These are phyloP conservation scores for Leucophenga maculata DNA, from an alignment of 2,888 invertebrate species.

Conservation along the genomic window DNA sequence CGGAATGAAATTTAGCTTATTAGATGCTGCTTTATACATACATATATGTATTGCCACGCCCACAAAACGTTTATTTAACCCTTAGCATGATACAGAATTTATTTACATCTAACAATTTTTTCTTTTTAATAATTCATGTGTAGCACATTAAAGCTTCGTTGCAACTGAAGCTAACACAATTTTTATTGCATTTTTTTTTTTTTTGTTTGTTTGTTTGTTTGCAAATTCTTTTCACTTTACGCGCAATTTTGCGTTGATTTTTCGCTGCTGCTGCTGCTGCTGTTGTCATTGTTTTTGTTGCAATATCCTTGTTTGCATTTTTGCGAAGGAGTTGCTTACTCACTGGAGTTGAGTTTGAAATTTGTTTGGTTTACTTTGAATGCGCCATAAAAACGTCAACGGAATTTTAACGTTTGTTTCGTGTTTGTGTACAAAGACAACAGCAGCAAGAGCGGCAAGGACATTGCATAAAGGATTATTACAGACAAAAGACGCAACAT, in stretches of 20 bases:
- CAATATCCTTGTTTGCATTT: slow-evolving; percentile 37
- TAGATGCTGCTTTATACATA: no score
- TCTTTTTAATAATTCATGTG: no score
- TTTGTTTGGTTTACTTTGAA: slow-evolving; percentile 55
- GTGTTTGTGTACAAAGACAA: slow-evolving; percentile 26
- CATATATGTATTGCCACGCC: no score
- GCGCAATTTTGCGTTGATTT: neutral
- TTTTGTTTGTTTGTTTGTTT: neutral
- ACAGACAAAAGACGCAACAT: slow-evolving; percentile 10
- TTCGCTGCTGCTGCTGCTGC: slow-evolving; percentile 25
- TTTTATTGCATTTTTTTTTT: neutral
- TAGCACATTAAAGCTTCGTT: no score
- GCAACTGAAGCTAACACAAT: neutral
- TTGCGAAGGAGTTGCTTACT: slow-evolving; percentile 51
- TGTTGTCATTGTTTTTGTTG: slow-evolving; percentile 21
- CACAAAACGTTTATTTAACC: no score
- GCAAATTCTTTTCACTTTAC: slow-evolving; percentile 11
- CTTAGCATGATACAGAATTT: no score
- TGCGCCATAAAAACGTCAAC: slow-evolving; percentile 60
- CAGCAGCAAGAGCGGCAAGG: slow-evolving; percentile 57
- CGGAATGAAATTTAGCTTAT: no score
- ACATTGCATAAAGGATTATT: slow-evolving; percentile 51
- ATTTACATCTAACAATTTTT: no score
- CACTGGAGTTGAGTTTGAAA: slow-evolving; percentile 19
- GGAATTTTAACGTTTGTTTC: slow-evolving; percentile 54